Conservation (phyloP, 64 coral and sea anemone genomes). For the Pocillopora verrucosa region DNA sequence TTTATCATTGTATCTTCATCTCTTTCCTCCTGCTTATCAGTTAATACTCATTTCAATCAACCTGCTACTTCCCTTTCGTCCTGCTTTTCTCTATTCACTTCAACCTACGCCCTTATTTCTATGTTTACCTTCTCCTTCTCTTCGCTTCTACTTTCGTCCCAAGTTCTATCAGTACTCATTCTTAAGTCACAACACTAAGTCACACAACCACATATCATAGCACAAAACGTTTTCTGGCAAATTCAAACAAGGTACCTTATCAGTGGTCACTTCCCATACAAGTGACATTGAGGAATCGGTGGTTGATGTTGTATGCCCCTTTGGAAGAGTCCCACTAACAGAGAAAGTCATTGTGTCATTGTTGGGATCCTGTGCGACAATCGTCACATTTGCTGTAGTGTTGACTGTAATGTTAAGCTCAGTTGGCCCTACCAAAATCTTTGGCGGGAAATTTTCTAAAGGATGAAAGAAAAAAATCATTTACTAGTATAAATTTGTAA, state of each 20-base stretch:
- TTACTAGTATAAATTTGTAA: too few species aligned
- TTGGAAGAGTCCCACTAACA: conserved; percentile 35
- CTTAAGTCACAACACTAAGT: too few species aligned
- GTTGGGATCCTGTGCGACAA: conserved; percentile 36
- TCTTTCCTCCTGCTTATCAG: too few species aligned
- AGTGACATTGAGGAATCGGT: background rate
- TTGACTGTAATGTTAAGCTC: conserved; percentile 27
- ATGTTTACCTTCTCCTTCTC: too few species aligned
- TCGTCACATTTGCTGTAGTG: background rate
- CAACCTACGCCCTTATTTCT: too few species aligned
- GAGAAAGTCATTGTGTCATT: conserved; percentile 38
- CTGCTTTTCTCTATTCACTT: too few species aligned
- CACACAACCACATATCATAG: too few species aligned
- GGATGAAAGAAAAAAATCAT: background rate
- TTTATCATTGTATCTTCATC: too few species aligned
- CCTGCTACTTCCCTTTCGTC: too few species aligned
- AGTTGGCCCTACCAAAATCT: conserved; percentile 15
- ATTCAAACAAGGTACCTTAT: conserved; percentile 6
- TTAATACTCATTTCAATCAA: too few species aligned
- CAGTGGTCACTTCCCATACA: conserved; percentile 12
- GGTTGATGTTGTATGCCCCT: background rate
- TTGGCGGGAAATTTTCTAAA: conserved; percentile 43
- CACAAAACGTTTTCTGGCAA: background rate
- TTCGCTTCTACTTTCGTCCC: too few species aligned
- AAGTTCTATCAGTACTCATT: too few species aligned